Percentiles rank a stretch among this genome's conserved stretches.
phyloP scores from a whole-genome alignment of 2,797 vertebrate species.

The Coreius guichenoti region DNA sequence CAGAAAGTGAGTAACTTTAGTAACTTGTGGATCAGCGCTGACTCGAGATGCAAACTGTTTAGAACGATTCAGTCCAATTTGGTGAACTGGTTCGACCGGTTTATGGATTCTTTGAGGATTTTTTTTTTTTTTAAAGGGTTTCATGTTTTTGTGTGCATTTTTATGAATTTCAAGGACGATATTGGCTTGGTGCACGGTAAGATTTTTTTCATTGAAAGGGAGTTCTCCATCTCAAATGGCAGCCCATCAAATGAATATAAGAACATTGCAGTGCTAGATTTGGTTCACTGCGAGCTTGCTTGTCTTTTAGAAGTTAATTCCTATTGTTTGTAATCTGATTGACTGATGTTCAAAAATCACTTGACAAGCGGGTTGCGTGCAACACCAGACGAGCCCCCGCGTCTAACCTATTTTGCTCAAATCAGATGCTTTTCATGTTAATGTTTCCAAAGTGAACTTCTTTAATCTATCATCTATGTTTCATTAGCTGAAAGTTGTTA shows the following conservation, averaged over 20 bases:
- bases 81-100: too few relatives aligned
- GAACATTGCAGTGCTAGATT: constrained; percentile 51
- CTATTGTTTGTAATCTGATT: constrained; percentile 75
- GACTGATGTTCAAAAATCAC: constrained; percentile 76
- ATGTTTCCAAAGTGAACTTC: constrained; percentile 75
- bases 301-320: constrained; percentile 68
- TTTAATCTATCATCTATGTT: constrained; percentile 79
- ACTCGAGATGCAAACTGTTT: too few relatives aligned
- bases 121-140: background rate
- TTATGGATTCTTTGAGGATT: too few relatives aligned
- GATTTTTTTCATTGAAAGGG: constrained; percentile 63
- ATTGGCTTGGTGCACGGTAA: constrained; percentile 52
- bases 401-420: constrained; percentile 75
- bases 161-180: constrained; percentile 60
- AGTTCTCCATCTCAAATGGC: constrained; percentile 65
- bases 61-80: too few relatives aligned
- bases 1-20: too few relatives aligned
- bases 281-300: constrained; percentile 59
- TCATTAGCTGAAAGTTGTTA: constrained; percentile 79
- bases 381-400: constrained; percentile 68
- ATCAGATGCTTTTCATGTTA: constrained; percentile 76
- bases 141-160: constrained; percentile 32
- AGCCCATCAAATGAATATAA: constrained; percentile 59
- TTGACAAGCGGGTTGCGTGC: constrained; percentile 71
- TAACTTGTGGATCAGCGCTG: too few relatives aligned